A percentile compares a stretch with the other conserved stretches of the same genome.
Evolutionary conservation across 30 jellyfish, hydroid and myxozoan species (phyloP).

Genomic region (Aurelia sp.): DNA sequence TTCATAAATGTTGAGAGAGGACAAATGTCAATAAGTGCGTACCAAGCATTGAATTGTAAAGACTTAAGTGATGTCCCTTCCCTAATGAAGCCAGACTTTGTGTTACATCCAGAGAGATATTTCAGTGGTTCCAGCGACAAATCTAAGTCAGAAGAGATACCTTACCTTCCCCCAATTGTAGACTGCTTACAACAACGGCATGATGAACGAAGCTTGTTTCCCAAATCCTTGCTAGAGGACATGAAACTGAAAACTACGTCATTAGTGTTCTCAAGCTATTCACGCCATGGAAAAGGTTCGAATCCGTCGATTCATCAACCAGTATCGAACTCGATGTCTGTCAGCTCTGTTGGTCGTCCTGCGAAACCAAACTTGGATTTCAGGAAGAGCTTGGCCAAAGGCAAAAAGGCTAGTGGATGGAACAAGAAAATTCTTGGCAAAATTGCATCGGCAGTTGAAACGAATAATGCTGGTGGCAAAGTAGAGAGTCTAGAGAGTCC

Average conservation of each 20-base stretch:
- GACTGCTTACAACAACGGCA: constrained; percentile 73
- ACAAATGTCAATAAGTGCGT: constrained; percentile 57
- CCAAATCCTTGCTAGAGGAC: constrained; percentile 84
- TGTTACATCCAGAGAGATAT: constrained; percentile 83
- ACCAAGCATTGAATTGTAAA: constrained; percentile 64
- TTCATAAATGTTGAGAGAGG: constrained; percentile 57
- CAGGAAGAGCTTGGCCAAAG: constrained; percentile 29
- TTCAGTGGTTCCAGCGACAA: constrained; percentile 48
- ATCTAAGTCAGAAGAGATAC: constrained; percentile 50
- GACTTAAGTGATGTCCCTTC: constrained; percentile 53
- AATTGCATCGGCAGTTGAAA: constrained; percentile 20
- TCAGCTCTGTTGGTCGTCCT: constrained; percentile 18
- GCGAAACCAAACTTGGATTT: constrained; percentile 21
- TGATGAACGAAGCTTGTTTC: constrained; percentile 83
- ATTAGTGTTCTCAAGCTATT: constrained; percentile 51
- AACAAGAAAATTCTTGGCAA: constrained; percentile 52
- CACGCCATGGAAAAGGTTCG: constrained; percentile 43
- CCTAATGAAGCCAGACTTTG: constrained; percentile 84
- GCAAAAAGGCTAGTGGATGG: constrained; percentile 53
- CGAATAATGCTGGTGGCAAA: background rate
- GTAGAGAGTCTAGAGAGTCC: background rate
- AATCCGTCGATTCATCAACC: constrained; percentile 20
- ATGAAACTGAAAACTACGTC: constrained; percentile 79
- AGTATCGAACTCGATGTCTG: constrained; percentile 26
- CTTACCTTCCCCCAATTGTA: constrained; percentile 66